Percentiles rank a stretch among this genome's conserved stretches.
Conservation (phyloP, 2,797 vertebrate genomes). For the Trematomus bernacchii region DNA sequence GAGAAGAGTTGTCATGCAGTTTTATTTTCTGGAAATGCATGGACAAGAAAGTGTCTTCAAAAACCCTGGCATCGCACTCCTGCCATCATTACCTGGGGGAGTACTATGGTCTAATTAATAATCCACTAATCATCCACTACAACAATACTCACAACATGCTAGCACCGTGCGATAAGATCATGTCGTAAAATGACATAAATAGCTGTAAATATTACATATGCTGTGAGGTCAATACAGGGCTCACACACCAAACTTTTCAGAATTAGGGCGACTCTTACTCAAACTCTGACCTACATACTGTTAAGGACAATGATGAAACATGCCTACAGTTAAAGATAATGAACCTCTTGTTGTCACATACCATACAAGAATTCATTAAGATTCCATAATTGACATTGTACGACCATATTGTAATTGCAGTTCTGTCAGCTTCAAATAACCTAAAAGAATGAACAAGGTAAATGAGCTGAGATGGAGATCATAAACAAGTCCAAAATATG, state of each 20-base stretch:
- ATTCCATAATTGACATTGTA: too few relatives aligned
- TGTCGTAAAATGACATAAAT: slow-evolving; percentile 21
- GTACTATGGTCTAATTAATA: slow-evolving; percentile 66
- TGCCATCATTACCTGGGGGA: slow-evolving; percentile 57
- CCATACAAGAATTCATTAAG: not conserved
- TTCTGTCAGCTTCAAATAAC: too few relatives aligned
- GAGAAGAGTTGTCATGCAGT: slow-evolving; percentile 36
- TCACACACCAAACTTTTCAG: not conserved
- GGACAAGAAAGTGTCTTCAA: slow-evolving; percentile 45
- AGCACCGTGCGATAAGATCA: slow-evolving; percentile 39
- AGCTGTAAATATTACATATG: slow-evolving; percentile 13
- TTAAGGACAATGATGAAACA: slow-evolving; percentile 7
- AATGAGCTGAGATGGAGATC: too few relatives aligned
- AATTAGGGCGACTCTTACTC: not conserved
- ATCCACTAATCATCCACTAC: slow-evolving; percentile 48
- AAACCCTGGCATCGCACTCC: slow-evolving; percentile 38
- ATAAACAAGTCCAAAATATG: too few relatives aligned
- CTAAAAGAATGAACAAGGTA: too few relatives aligned
- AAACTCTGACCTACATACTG: not conserved
- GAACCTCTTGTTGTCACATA: not conserved
- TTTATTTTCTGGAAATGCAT: slow-evolving; percentile 44
- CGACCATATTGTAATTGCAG: too few relatives aligned
- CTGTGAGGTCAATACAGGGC: slow-evolving; percentile 23
- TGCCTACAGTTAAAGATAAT: not conserved
- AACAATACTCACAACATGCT: slow-evolving; percentile 48